Percentiles rank a stretch among this genome's conserved stretches.
phyloP scores from a whole-genome alignment of 2,113 vertebrate species.

The Semnornis frantzii region DNA sequence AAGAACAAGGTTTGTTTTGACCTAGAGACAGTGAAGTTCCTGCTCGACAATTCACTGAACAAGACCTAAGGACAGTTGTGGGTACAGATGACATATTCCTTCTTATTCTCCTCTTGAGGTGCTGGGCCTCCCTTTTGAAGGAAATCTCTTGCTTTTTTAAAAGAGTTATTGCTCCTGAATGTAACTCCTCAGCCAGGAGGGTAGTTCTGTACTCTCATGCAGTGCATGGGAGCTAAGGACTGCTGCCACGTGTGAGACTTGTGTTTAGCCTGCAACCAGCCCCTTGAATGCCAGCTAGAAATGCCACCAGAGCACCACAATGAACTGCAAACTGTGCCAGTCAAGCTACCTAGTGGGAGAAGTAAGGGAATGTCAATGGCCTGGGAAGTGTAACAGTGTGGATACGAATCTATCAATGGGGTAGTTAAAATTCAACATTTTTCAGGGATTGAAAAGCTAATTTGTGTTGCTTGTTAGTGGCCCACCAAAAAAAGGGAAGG shows the following conservation, averaged over 20 bases:
- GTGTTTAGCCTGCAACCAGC: neutral
- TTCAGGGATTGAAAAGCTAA: neutral
- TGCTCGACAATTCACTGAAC: neutral
- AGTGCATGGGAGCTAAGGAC: rapidly evolving
- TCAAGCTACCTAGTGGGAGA: neutral
- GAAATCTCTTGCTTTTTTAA: neutral
- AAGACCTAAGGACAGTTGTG: neutral
- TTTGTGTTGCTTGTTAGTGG: neutral
- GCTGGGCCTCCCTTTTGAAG: neutral
- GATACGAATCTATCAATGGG: neutral
- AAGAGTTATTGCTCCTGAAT: neutral
- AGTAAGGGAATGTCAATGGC: neutral
- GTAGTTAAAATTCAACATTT: neutral
- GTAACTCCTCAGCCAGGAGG: neutral
- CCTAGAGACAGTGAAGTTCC: neutral
- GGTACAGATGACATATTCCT: neutral
- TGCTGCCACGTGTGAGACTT: rapidly evolving
- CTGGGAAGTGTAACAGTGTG: neutral
- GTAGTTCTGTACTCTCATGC: neutral
- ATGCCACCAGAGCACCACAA: neutral
- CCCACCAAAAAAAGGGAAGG: neutral
- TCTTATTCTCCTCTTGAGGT: neutral
- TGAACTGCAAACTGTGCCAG: neutral
- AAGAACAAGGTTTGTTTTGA: neutral
- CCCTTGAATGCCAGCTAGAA: neutral